Evolutionary conservation across 2,113 vertebrate genomes (phyloP), one percentile per base, ranked within the genome.

Genomic region (Pantherophis guttatus): DNA sequence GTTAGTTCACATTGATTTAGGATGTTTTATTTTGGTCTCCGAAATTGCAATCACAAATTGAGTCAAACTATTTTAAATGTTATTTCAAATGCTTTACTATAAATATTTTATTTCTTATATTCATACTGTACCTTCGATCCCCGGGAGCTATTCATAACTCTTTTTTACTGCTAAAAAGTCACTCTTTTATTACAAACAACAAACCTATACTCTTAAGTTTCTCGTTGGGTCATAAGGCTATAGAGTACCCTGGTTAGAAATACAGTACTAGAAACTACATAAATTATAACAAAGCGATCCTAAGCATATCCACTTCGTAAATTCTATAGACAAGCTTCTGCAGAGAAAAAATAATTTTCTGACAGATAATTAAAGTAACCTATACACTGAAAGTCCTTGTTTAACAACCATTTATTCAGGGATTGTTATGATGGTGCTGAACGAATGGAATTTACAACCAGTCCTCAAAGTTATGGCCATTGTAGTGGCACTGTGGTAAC

Each of bases 71-170:
- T 96, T 95, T 44, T 81, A 88, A 91, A 89, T 8, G 1, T 81
- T 70, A 90, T 1, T 62, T 12, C 15, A 70, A 15, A 57, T 70
- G 48, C 52, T 75, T 26, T 39, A 6, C 54, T 58, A 39, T 87
- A 59, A 88, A 90, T 88, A 91, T 91, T 92, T 55, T 86, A 58
- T 87, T 87, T 92, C 86, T 58, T 90, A 65, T 92, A 90, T 91
- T 15, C 23, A 24, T 21, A 0, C 1, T 89, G 2, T 65, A 65
- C 0, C 0, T 75, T 58, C 57, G 88, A 19, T 81, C 53, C 91
- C 53, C 92, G 33, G 9, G 93, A 91, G 88, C 94, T 88, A 58
- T 4, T 58, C 7, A 93, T 13, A 70, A 48, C 10, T 88, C 3
- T 92, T 58, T 62, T 85, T 94, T 48, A 94, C 85, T 19, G 55